These are phyloP conservation scores for Drosophila repletoides DNA, from an alignment of 1,140 invertebrate species.

Conservation along the genomic window DNA sequence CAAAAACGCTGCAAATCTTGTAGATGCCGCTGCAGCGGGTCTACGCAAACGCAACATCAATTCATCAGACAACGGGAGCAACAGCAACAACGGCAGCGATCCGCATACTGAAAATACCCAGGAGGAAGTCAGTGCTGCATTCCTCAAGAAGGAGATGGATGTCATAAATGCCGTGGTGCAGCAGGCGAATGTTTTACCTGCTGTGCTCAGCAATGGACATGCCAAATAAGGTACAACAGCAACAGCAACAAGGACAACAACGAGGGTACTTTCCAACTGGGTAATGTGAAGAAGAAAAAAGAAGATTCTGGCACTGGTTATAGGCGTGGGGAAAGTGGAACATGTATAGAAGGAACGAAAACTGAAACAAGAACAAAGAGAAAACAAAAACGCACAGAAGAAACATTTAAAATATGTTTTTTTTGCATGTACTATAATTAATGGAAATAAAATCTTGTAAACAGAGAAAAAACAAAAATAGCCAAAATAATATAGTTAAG, in stretches of 20 bases:
- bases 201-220: constrained; percentile 81
- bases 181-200: constrained; percentile 76
- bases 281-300: constrained; percentile 12
- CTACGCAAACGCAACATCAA: constrained; percentile 70
- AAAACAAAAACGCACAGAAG: constrained; percentile 7
- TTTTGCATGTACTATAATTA: constrained; percentile 7
- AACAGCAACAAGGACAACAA: constrained; percentile 7
- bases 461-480: constrained; percentile 8
- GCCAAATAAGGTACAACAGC: constrained; percentile 78
- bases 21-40: constrained; percentile 28
- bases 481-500: constrained; percentile 25
- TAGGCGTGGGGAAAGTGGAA: background rate
- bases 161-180: constrained; percentile 81
- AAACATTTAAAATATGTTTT: constrained; percentile 16
- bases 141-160: constrained; percentile 81
- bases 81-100: constrained; percentile 14
- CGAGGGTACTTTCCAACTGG: no score
- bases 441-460: constrained; percentile 4
- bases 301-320: constrained; percentile 6
- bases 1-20: constrained; percentile 36
- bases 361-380: background rate
- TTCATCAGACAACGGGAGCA: constrained; percentile 53
- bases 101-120: background rate
- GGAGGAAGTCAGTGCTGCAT: constrained; percentile 62
- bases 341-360: background rate